Percentiles rank a stretch among this genome's conserved stretches.
phyloP scores from a whole-genome alignment of 1,140 invertebrate genomes.

The Calliopsis andreniformis region DNA sequence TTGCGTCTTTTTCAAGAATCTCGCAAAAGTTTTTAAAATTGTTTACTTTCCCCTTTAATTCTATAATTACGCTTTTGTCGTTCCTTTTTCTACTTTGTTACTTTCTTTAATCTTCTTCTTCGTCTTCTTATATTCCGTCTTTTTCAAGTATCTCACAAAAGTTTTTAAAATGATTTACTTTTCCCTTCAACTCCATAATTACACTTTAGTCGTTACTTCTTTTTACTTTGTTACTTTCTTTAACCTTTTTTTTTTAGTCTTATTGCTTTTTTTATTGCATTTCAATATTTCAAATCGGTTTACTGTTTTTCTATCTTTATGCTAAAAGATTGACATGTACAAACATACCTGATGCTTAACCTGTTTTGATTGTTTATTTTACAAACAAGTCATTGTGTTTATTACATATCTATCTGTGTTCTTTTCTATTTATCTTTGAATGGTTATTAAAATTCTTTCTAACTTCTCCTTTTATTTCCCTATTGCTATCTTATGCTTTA shows the following conservation, averaged over 20 bases:
- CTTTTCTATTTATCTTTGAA: neutral
- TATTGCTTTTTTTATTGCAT: neutral
- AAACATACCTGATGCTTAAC: conserved; percentile 26
- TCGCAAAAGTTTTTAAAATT: neutral
- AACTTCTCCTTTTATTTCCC: neutral
- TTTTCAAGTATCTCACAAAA: neutral
- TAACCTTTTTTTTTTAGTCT: neutral
- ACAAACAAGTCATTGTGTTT: neutral
- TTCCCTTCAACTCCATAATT: neutral
- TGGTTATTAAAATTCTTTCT: conserved; percentile 5
- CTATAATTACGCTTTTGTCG: conserved; percentile 7
- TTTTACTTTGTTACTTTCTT: neutral
- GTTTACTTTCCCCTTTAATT: conserved; percentile 15
- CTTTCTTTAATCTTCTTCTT: neutral
- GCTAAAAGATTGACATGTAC: no score
- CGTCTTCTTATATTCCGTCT: neutral
- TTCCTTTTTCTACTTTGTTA: neutral
- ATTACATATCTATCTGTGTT: neutral
- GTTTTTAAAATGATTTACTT: neutral
- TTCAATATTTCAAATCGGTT: no score
- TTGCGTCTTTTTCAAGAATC: neutral
- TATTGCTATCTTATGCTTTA: conserved; percentile 12
- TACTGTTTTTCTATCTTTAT: neutral
- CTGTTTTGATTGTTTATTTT: conserved; percentile 4
- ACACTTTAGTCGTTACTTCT: neutral